Percentiles rank a stretch among this genome's conserved stretches.
These are phyloP conservation scores for Rhinophrynus dorsalis DNA, from an alignment of 2,797 vertebrate species.

Conservation along the genomic window DNA sequence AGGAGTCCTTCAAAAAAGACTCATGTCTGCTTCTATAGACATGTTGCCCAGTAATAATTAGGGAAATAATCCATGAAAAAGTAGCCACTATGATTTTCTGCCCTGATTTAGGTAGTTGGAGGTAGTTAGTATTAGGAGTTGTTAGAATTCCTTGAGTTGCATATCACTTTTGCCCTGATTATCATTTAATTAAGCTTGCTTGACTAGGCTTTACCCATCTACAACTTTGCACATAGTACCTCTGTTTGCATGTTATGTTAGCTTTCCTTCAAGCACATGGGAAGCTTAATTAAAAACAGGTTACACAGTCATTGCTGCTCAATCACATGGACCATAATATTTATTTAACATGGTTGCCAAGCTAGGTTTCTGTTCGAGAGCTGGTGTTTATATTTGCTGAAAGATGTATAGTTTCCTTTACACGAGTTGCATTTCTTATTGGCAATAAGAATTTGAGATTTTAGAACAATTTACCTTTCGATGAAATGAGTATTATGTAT, in stretches of 20 bases:
- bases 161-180: no score
- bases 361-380: conserved; percentile 4
- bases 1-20: no score
- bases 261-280: conserved; percentile 5
- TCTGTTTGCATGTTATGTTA: conserved; percentile 1
- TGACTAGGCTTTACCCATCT: not conserved
- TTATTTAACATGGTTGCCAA: conserved; percentile 38
- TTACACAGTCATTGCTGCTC: not conserved
- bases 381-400: conserved; percentile 21
- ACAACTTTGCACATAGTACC: not conserved
- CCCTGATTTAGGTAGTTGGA: no score
- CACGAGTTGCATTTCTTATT: conserved; percentile 15
- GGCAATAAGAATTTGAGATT: not conserved
- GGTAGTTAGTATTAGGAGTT: no score
- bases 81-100: no score
- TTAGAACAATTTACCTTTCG: not conserved
- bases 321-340: conserved; percentile 36
- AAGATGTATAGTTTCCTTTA: conserved; percentile 28
- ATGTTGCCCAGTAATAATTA: no score
- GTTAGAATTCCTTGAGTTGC: no score
- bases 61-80: no score
- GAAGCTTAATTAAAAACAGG: conserved; percentile 25
- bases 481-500: not conserved
- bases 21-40: no score
- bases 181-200: not conserved